Evolutionary conservation across 2,113 vertebrate genomes (phyloP).

Genomic region (Galemys pyrenaicus): DNA sequence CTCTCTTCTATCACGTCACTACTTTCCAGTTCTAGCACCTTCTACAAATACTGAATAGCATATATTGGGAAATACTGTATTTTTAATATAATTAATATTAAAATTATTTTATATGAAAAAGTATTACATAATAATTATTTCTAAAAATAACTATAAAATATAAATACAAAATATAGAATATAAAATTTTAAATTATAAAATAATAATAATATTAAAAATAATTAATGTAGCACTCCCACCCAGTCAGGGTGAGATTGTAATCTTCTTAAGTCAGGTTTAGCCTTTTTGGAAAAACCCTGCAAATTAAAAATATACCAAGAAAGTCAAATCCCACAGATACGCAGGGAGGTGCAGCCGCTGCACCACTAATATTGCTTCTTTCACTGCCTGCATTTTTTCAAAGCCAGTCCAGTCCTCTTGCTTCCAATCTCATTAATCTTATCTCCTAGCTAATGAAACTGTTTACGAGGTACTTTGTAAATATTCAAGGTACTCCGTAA

Average conservation of each 20-base stretch:
- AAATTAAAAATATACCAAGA: neutral
- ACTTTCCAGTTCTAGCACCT: neutral
- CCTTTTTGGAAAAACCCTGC: neutral
- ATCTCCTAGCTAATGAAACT: constrained; percentile 73
- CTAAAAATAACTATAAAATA: too few species aligned
- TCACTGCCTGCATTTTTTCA: constrained; percentile 24
- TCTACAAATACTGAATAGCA: fast-evolving
- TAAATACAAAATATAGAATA: too few species aligned
- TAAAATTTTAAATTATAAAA: too few species aligned
- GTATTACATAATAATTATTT: too few species aligned
- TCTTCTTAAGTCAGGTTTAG: neutral
- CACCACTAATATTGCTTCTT: neutral
- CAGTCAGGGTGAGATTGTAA: neutral
- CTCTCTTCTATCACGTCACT: neutral
- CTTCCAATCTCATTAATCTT: constrained; percentile 67
- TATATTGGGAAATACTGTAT: neutral
- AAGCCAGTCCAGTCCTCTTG: constrained; percentile 19
- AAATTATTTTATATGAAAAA: too few species aligned
- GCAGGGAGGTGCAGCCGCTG: neutral
- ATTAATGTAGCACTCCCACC: neutral
- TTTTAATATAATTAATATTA: too few species aligned
- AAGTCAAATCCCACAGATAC: neutral
- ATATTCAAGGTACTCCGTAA: constrained; percentile 60
- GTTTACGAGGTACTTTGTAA: constrained; percentile 66
- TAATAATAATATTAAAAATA: too few species aligned